Evolutionary conservation across 2,113 vertebrate genomes (phyloP), one percentile per base, ranked within the genome.

Genomic region (Pterocles gutturalis): DNA sequence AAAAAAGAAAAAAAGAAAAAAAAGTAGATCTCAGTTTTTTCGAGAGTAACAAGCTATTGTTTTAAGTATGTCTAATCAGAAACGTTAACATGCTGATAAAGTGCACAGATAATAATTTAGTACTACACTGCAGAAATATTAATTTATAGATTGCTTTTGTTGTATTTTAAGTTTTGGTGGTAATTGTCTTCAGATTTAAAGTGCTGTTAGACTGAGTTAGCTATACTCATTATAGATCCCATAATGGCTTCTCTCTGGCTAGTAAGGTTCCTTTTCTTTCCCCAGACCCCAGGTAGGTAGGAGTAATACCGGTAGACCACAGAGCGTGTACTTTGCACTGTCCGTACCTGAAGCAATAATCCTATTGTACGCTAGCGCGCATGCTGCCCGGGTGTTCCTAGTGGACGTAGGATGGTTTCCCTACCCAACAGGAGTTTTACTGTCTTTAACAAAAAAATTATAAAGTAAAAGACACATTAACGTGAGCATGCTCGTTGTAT

Each of bases 291-390:
- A 78, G 96, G 96, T 96, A 90, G 96, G 96, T 97, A 92, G 89
- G 94, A 97, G 91, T 90, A 58, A 94, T 95, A 13, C 81, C 43
- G 62, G 18, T 75, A 97, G 96, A 96, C 73, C 96, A 94, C 97
- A 89, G 97, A 88, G 97, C 65, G 97, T 96, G 93, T 94, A 5
- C 86, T 93, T 96, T 97, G 97, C 98, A 97, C 97, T 85, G 97
- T 93, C 97, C 90, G 96, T 85, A 98, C 97, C 97, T 94, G 96
- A 98, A 98, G 98, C 98, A 98, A 98, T 98, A 98, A 98, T 93
- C 98, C 98, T 96, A 24, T 95, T 92, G 96, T 97, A 88, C 96
- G 90, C 97, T 98, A 97, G 97, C 87, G 83, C 83, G 97, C 98
- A 98, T 98, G 98, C 98, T 98, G 97, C 97, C 97, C 93, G 66